Base-by-base conservation (phyloP, 2,888 invertebrate genomes). In the Dynastes tityus region DNA sequence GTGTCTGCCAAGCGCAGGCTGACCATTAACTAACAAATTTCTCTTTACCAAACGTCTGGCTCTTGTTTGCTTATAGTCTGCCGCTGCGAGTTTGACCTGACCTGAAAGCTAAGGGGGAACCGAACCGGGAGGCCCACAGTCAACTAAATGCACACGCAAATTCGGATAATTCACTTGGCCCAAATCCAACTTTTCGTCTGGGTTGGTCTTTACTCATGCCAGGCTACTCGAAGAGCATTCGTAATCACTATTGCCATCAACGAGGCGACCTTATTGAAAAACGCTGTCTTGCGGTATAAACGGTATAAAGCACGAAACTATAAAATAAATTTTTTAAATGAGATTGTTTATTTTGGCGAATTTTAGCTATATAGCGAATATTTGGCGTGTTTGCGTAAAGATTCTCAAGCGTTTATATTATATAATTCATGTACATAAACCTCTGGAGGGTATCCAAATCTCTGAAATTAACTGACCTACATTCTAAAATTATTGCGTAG, bases 141-240 rank as follows among this genome's bases (percentile, higher is more conserved):
- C 45, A 40, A 61, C 63, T 74, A 78, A 64, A 73, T 78, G 78
- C 58, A 61, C 49, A 82, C 82, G 81, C 81, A 80, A 81, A 82
- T 82, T 82, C 80, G 81, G 81, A 80, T 82, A 81, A 82, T 81
- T 81, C 80, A 63, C 80, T 82, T 82, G 82, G 82, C 79, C 80
- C 78, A 29, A 74, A 74, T 81, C 82, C 82, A 82, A 81, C 80
- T 78, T 71, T 80, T 80, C 73, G 73, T 74, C 61, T 49, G 61
- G 73, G 13, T 45, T 40, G 58, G 73, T 27, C 73, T 74, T 71
- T 55, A 49, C 51, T 29, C 49, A 53, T 51, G 22, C 65, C 65
- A 49, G 32, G 22, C 53, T 29, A 29, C 40, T 58, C 58, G n/a
- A 40, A 27, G 68, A 40, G 68, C 53, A 40, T 58, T 73, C 73